phyloP scores from a whole-genome alignment of 2,113 vertebrate species.

The Willisornis vidua region DNA sequence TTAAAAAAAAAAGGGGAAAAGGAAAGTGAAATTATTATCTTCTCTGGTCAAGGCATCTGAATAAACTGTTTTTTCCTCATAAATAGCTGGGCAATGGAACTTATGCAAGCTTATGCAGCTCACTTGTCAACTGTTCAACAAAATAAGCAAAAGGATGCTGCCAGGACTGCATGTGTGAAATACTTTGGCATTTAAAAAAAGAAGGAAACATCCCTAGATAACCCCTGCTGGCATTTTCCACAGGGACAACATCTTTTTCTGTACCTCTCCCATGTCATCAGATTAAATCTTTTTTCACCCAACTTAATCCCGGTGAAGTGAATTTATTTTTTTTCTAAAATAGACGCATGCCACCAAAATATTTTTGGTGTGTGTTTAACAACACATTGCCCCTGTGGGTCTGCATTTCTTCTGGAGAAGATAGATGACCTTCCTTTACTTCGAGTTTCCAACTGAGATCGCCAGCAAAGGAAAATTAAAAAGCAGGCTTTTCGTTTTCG shows the following conservation, averaged over 20 bases:
- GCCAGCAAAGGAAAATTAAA: slow-evolving; percentile 66
- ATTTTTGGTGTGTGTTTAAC: slow-evolving; percentile 24
- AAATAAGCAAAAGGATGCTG: slow-evolving; percentile 24
- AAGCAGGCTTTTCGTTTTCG: slow-evolving; percentile 56
- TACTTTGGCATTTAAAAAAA: background rate
- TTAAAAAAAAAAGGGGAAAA: background rate
- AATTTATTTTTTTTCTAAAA: background rate
- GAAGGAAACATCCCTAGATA: background rate
- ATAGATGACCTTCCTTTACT: slow-evolving; percentile 66
- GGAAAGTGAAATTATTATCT: background rate
- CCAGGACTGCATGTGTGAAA: background rate
- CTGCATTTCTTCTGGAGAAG: slow-evolving; percentile 4
- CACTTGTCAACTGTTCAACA: slow-evolving; percentile 28
- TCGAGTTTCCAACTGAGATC: slow-evolving; percentile 64
- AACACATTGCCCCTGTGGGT: background rate
- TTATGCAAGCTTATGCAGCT: slow-evolving; percentile 10
- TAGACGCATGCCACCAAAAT: background rate
- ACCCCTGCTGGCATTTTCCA: slow-evolving; percentile 55
- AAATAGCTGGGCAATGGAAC: background rate
- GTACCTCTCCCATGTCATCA: background rate
- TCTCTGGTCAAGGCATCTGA: slow-evolving; percentile 14
- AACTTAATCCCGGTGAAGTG: background rate
- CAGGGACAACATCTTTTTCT: slow-evolving; percentile 39
- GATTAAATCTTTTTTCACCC: slow-evolving; percentile 20
- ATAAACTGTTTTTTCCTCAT: slow-evolving; percentile 36